Percentiles rank a stretch among this genome's conserved stretches.
These are phyloP conservation scores for Ceyx erithaca DNA, from an alignment of 2,797 vertebrate genomes.

Conservation along the genomic window DNA sequence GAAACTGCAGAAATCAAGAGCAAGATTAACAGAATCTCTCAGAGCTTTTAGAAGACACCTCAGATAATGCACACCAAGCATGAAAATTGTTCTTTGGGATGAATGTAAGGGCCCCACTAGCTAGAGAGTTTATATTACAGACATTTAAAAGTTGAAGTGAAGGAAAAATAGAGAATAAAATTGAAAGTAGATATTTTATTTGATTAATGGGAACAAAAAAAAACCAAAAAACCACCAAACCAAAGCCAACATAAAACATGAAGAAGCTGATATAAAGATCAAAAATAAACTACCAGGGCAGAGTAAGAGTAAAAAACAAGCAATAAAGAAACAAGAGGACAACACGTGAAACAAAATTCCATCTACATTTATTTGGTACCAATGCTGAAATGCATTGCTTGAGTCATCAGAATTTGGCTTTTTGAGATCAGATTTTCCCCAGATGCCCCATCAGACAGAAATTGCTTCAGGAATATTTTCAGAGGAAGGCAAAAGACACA, in stretches of 20 bases:
- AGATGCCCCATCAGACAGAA: neutral
- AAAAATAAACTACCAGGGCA: neutral
- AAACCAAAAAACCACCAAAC: too few species aligned
- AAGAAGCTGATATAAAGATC: constrained; percentile 19
- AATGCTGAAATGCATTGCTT: neutral
- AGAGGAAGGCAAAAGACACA: neutral
- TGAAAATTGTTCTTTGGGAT: neutral
- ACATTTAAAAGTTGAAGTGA: neutral
- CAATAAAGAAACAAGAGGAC: neutral
- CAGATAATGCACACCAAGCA: neutral
- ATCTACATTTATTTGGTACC: neutral
- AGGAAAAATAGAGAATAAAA: neutral
- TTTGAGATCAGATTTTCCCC: neutral
- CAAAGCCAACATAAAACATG: neutral
- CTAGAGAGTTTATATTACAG: neutral
- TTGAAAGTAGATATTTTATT: neutral
- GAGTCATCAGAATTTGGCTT: neutral
- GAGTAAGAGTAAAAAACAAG: neutral
- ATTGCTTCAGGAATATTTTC: neutral
- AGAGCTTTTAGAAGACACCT: constrained; percentile 14
- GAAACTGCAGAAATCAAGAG: neutral
- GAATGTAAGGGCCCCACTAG: neutral
- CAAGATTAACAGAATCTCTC: neutral
- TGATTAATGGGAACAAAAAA: constrained; percentile 2
- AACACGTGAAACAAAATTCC: neutral